phyloP scores from a whole-genome alignment of 1,140 invertebrate genomes.

The Maniola jurtina region DNA sequence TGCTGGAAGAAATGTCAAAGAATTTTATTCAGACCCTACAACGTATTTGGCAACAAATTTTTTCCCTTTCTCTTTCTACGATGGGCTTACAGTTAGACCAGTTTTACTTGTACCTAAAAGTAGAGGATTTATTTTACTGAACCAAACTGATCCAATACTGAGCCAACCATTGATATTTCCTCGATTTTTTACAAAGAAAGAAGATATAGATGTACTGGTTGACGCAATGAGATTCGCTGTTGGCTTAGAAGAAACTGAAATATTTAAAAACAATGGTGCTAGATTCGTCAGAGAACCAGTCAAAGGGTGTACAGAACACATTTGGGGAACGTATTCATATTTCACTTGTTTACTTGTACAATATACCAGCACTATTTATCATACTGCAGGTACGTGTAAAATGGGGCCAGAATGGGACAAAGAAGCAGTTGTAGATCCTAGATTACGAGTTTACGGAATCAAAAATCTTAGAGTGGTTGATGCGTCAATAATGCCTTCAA shows the following conservation, averaged over 20 bases:
- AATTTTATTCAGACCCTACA: constrained; percentile 75
- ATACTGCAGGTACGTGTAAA: constrained; percentile 90
- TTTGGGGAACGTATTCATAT: constrained; percentile 84
- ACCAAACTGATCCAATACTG: constrained; percentile 83
- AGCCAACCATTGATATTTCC: constrained; percentile 90
- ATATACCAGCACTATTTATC: constrained; percentile 87
- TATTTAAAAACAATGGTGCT: constrained; percentile 80
- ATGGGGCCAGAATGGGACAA: constrained; percentile 87
- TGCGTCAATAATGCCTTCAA: constrained; percentile 85
- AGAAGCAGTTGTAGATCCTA: constrained; percentile 85
- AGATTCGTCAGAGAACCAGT: constrained; percentile 80
- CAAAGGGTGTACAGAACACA: constrained; percentile 81
- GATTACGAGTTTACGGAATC: constrained; percentile 84
- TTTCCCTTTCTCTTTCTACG: constrained; percentile 77
- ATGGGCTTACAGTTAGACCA: constrained; percentile 73
- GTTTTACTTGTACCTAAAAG: constrained; percentile 86
- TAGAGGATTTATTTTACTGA: constrained; percentile 83
- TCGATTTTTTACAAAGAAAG: constrained; percentile 84
- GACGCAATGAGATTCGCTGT: constrained; percentile 80
- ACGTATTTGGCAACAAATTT: constrained; percentile 72
- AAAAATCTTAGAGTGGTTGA: constrained; percentile 86
- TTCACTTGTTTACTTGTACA: constrained; percentile 82
- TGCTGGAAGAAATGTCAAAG: constrained; percentile 76
- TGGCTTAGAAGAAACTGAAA: constrained; percentile 79
- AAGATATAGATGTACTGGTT: constrained; percentile 82